phyloP scores from a whole-genome alignment of 2,797 vertebrate species.

The Danionella dracula region DNA sequence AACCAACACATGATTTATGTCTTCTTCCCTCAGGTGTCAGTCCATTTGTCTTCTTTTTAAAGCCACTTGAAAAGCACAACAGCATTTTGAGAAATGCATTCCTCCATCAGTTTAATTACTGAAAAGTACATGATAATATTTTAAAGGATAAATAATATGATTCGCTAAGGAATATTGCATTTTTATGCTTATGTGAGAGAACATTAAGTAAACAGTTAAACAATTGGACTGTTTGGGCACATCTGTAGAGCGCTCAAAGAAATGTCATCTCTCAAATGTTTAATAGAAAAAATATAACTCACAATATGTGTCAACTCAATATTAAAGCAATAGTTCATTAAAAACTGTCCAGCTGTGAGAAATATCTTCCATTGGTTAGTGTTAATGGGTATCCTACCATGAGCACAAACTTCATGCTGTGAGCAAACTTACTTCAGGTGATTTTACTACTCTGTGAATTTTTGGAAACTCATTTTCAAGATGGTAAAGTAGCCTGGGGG shows the following conservation, averaged over 20 bases:
- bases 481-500: background rate
- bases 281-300: background rate
- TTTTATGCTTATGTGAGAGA: background rate
- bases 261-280: background rate
- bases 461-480: background rate
- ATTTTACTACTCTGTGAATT: background rate
- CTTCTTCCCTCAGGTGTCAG: background rate
- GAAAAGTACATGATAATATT: background rate
- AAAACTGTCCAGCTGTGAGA: slow-evolving; percentile 21
- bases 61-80: background rate
- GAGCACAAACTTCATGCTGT: background rate
- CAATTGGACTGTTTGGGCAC: background rate
- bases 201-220: background rate
- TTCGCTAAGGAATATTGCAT: background rate
- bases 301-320: background rate
- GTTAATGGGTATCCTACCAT: background rate
- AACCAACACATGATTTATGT: background rate
- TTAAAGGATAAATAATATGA: background rate
- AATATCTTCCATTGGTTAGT: background rate
- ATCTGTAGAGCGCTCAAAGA: background rate
- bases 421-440: background rate
- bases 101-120: background rate
- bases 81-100: background rate
- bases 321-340: slow-evolving; percentile 5
- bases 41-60: slow-evolving; percentile 6